These are phyloP conservation scores for Himalopsyche tibetana DNA, from an alignment of 2,888 invertebrate genomes.

Conservation along the genomic window DNA sequence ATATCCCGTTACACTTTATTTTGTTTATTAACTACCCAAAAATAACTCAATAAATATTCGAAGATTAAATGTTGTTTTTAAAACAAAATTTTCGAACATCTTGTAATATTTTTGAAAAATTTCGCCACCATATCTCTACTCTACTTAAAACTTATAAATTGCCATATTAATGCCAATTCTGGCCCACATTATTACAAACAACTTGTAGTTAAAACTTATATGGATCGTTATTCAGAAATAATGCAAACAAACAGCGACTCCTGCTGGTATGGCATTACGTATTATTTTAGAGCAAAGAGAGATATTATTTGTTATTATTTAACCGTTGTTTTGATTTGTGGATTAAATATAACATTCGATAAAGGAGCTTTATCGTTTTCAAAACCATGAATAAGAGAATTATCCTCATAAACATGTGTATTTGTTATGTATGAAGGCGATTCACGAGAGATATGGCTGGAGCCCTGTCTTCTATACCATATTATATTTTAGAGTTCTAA, in stretches of 20 bases:
- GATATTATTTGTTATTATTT: slow-evolving; percentile 26
- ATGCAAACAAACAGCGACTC: slow-evolving; percentile 10
- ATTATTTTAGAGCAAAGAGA: slow-evolving; percentile 2
- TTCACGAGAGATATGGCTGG: neutral
- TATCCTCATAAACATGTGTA: slow-evolving; percentile 26
- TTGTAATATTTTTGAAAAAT: too few species aligned
- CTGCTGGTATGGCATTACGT: neutral
- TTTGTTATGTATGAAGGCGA: slow-evolving; percentile 1
- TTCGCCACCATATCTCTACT: neutral
- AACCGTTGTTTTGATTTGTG: slow-evolving; percentile 26
- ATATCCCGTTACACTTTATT: too few species aligned
- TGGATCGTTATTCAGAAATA: neutral
- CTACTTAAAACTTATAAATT: slow-evolving; percentile 1
- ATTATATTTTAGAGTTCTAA: too few species aligned
- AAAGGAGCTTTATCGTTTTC: slow-evolving; percentile 1
- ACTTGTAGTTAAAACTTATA: neutral
- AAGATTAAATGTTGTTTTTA: too few species aligned
- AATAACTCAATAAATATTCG: too few species aligned
- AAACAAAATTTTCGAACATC: too few species aligned
- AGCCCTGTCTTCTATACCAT: too few species aligned
- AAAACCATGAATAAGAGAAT: slow-evolving; percentile 17
- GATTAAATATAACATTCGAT: slow-evolving; percentile 26
- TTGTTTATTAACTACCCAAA: too few species aligned
- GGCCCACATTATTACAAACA: neutral
- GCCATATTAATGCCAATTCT: neutral